These are phyloP conservation scores for Deilephila elpenor DNA, from an alignment of 2,888 invertebrate species.

Conservation along the genomic window DNA sequence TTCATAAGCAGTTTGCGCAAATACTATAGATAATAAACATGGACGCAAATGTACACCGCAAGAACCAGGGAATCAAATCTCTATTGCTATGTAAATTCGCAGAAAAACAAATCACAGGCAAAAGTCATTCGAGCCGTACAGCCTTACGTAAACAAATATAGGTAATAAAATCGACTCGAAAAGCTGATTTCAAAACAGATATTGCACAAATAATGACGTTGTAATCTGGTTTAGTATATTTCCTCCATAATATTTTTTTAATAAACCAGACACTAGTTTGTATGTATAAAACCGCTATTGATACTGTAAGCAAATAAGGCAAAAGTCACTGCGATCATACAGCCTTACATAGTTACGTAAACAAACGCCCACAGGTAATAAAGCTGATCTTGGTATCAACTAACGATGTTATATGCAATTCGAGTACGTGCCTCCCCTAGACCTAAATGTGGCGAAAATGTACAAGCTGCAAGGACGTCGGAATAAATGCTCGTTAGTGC, in stretches of 20 bases:
- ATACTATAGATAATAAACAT: not conserved
- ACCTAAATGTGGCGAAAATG: conserved; percentile 28
- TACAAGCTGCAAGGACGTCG: conserved; percentile 17
- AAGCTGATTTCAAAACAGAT: not conserved
- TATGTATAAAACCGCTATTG: not conserved
- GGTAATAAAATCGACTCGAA: conserved; percentile 3
- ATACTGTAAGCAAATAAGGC: not conserved
- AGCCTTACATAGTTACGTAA: conserved; percentile 24
- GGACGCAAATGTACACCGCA: not conserved
- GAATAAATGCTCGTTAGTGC: conserved; percentile 19
- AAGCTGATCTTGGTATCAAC: conserved; percentile 23
- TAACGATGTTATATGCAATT: conserved; percentile 25
- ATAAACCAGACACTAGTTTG: not conserved
- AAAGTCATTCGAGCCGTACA: not conserved
- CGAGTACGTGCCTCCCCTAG: conserved; percentile 25
- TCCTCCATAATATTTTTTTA: not conserved
- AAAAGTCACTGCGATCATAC: conserved; percentile 17
- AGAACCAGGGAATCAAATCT: not conserved
- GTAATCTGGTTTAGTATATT: not conserved
- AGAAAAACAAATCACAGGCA: conserved; percentile 1
- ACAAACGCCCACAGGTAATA: conserved; percentile 25
- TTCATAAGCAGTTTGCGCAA: not conserved
- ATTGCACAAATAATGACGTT: conserved; percentile 10
- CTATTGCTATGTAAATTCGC: not conserved
- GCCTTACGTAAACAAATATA: not conserved